Base-by-base conservation (phyloP, 2,113 vertebrate genomes). In the Arenaria interpres region DNA sequence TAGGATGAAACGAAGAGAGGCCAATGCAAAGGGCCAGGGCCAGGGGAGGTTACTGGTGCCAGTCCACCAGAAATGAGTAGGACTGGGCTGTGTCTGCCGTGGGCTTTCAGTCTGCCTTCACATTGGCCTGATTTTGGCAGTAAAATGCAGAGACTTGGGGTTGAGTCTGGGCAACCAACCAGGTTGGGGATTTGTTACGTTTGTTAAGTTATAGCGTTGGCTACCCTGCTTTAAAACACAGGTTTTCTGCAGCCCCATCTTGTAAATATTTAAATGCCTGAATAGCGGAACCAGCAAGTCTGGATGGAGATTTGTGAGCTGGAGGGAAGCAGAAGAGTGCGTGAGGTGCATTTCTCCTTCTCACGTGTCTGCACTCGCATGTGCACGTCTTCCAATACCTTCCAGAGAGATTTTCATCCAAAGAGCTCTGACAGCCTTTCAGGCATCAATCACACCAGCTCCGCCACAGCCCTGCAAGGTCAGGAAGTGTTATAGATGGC, bases 371-470 rank as follows among this genome's bases (percentile, higher is more conserved):
- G 75, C 45, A 28, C 85, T 51, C 4, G 1, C 50, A 2, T 20
- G 46, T 83, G 41, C 68, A 43, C 0, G 0, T 45, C 50, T 88
- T 75, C 83, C 39, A n/a, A 1, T 50, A 39, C 35, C 48, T 95
- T 89, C 60, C 57, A 50, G 90, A 79, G 73, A 72, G 57, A 18
- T 81, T 92, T 86, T 76, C 73, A 41, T 85, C 62, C 35, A 1
- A 28, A 50, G 69, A 67, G 69, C 57, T 69, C 92, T 96, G 86
- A 78, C 86, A 93, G 76, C 75, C 86, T 87, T 71, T 64, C 73
- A 68, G 81, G 50, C 69, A 76, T 79, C 89, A 69, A 45, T 87
- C 90, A 79, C 56, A 18, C 8, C 7, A 64, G 19, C 6, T 0
- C 68, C 0, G 1, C 79, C 56, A 15, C 56, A 71, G 8, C 53